A percentile compares a stretch with the other conserved stretches of the same genome.
phyloP scores from a whole-genome alignment of 2,113 vertebrate species.

The Centrocercus urophasianus region DNA sequence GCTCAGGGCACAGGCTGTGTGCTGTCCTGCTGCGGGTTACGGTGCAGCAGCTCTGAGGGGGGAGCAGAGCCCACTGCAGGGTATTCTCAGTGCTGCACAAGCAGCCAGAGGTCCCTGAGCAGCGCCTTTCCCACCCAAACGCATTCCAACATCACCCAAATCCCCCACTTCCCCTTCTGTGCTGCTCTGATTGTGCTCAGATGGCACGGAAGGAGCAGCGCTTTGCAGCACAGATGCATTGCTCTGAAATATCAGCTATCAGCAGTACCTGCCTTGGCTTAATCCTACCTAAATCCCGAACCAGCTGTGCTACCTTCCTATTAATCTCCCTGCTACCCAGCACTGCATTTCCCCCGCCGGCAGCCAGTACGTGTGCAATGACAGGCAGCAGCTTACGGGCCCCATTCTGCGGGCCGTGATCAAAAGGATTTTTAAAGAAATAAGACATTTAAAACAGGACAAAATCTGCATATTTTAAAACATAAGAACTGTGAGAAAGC shows the following conservation, averaged over 20 bases:
- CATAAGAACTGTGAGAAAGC: neutral
- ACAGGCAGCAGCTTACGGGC: neutral
- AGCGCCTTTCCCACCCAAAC: accelerated
- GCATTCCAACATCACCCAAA: neutral
- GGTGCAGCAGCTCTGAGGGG: accelerated
- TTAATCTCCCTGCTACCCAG: constrained; percentile 47
- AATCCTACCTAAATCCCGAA: constrained; percentile 62
- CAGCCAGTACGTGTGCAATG: neutral
- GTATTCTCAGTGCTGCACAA: accelerated
- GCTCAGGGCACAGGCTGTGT: neutral
- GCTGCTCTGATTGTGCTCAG: neutral
- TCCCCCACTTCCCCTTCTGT: neutral
- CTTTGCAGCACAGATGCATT: neutral
- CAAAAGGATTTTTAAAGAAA: neutral
- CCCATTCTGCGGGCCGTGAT: neutral
- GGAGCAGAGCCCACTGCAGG: neutral
- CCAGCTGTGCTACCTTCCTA: neutral
- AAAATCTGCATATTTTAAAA: neutral
- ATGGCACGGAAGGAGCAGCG: neutral
- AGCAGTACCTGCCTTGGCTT: constrained; percentile 52
- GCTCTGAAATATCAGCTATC: constrained; percentile 54
- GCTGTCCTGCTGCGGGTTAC: accelerated
- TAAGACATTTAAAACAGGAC: neutral
- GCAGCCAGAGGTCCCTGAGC: neutral
- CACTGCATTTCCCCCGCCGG: neutral